Evolutionary conservation across 1,140 invertebrate species (phyloP), one percentile per base, ranked within the genome.

Genomic region (Lordiphosa mommai): DNA sequence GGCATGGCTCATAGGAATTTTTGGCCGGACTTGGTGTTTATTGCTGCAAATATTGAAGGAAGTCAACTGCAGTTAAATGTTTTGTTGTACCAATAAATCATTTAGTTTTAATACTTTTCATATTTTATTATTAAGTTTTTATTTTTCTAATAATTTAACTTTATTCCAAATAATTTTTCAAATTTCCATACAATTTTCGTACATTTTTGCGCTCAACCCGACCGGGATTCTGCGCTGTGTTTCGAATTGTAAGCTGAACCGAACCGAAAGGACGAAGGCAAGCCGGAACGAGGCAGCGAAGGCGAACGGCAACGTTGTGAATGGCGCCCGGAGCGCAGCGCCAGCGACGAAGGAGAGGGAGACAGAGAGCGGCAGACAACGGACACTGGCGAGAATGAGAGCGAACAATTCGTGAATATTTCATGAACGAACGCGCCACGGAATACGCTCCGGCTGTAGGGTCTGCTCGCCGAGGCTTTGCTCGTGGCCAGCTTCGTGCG

Each of bases 391-490:
- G 72, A 69, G 82, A 86, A 65, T 64, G 82, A 82, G 82, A 72
- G 72, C 82, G 72, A 70, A 53, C 57, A 85, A 86, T 86, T 86
- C 82, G 82, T 86, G 68, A 86, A 86, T 86, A 80, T 82, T 86
- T 86, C 37, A 86, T 86, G 61, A 86, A 76, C 79, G 72, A 84
- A 48, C 51, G 43, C 49, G 49, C 50, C 60, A 63, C 49, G 49
- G 66, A 57, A 53, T 36, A 61, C 69, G 63, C 60, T 65, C 72
- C 56, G 59, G 66, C 65, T 53, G 8, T 47, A 38, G 50, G 36
- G 50, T 53, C 20, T 53, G 9, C 13, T 23, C 37, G 38, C 29
- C 51, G 49, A 70, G 60, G 65, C 66, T 32, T 29, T 48, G 63
- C 23, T 50, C 53, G 63, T 34, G 14, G 13, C 30, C 47, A 29